phyloP scores from a whole-genome alignment of 2,888 invertebrate genomes.

The Stenodema calcarata region DNA sequence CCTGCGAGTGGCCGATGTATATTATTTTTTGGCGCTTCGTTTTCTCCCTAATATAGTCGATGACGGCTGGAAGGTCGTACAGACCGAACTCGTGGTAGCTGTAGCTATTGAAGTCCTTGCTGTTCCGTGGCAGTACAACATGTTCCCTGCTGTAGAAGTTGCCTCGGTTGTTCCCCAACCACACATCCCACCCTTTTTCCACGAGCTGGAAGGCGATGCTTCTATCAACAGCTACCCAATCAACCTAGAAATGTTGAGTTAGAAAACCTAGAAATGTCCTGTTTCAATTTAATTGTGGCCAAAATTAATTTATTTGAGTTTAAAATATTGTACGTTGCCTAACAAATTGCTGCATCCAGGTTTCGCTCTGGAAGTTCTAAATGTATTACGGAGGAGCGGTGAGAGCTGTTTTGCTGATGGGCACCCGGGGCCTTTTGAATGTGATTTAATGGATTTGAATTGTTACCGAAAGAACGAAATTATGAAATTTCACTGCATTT shows the following conservation, averaged over 20 bases:
- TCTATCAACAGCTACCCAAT: constrained; percentile 28
- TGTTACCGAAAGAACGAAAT: too few species aligned
- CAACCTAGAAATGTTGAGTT: constrained; percentile 29
- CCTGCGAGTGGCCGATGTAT: constrained; percentile 93
- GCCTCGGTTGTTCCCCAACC: constrained; percentile 56
- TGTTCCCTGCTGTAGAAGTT: constrained; percentile 55
- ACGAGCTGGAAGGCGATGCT: constrained; percentile 53
- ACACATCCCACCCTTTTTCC: constrained; percentile 56
- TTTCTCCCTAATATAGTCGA: constrained; percentile 71
- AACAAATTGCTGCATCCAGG: too few species aligned
- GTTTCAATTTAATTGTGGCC: too few species aligned
- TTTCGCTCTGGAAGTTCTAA: too few species aligned
- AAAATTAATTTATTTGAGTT: too few species aligned
- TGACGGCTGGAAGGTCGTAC: constrained; percentile 83
- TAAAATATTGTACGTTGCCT: too few species aligned
- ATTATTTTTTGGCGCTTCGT: constrained; percentile 67
- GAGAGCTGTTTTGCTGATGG: too few species aligned
- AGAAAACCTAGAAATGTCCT: too few species aligned
- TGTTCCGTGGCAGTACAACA: constrained; percentile 37
- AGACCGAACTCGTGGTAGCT: constrained; percentile 79
- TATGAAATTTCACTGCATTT: too few species aligned
- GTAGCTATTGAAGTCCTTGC: constrained; percentile 55
- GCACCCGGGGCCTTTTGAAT: too few species aligned
- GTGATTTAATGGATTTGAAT: too few species aligned
- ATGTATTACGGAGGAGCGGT: too few species aligned